Base-by-base conservation (phyloP, 2,888 invertebrate species). In the Acanthococcus lagerstroemiae region DNA sequence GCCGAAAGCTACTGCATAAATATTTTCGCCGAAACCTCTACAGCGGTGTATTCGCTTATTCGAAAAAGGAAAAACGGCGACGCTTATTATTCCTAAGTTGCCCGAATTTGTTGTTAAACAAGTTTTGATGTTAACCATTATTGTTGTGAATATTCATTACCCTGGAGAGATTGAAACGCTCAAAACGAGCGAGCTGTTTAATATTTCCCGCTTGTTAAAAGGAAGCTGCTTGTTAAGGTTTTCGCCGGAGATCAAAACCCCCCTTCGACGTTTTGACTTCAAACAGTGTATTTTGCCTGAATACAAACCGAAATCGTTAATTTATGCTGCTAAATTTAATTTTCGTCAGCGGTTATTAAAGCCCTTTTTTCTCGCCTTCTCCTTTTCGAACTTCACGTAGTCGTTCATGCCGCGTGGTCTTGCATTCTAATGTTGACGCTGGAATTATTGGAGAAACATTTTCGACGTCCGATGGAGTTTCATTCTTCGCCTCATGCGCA, bases 101-200 rank as follows among this genome's bases (percentile, higher is more conserved):
- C 50, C 25, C 45, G 50, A 61, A 61, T 61, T 61, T 61, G 61
- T 61, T 61, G 61, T 48, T 61, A 61, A 61, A 61, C 61, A 61
- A 61, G 61, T 61, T 61, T 61, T 61, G 61, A 61, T 61, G 61
- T 61, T 61, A 61, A 61, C 61, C 61, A 61, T 61, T 48, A 48
- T 50, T 50, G 61, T 61, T 61, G 61, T 48, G 61, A 61, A 61
- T 61, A 61, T 61, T 61, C 61, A 61, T 61, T 61, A 61, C 61
- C 61, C 61, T 27, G 22, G 61, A 61, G 61, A 61, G 48, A 61
- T 61, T 61, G 48, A 61, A 48, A 60, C 26, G 27, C 50, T 61
- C 27, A 30, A 58, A 61, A 61, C 61, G 61, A 27, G 61, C 27
- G 50, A 22, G 24, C 19, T 57, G 57, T 57, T 57, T 57, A 57